Evolutionary conservation across 2,113 vertebrate genomes (phyloP), one percentile per base, ranked within the genome.

Genomic region (Tychaedon coryphoeus): DNA sequence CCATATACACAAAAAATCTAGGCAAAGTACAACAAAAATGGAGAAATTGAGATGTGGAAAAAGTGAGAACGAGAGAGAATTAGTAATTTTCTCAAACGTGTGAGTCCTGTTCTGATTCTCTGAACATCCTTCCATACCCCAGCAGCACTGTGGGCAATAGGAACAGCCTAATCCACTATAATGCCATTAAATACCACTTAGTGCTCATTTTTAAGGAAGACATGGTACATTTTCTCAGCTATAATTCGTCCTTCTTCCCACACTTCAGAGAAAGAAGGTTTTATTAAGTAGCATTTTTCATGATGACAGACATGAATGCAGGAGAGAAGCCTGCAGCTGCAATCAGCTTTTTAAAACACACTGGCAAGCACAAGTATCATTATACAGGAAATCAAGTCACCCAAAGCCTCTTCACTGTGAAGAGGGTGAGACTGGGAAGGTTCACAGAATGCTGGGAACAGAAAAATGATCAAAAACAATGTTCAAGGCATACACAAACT

Each of bases 401-500:
- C 74, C 80, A 90, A 71, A 71, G 47, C 29, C 40, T 78, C 62
- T 93, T 93, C 78, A 48, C 7, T 83, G 67, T 77, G 85, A 90
- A 88, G 31, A 92, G 48, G 36, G 22, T 31, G 76, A 90, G 78
- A 79, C 61, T 64, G 45, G 58, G 61, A 74, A 81, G 76, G 66
- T 78, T 93, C 67, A 93, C 60, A 94, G 66, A 93, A 91, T 3
- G 19, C n/a, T 66, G 54, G 75, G 77, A 88, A 64, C 22, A 47
- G 47, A 78, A 86, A 88, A 83, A 90, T 40, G 57, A 90, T 91
- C 74, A 91, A 96, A 96, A 93, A 58, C 93, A 92, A 91, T 16
- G 57, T 80, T 92, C 79, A 96, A 96, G 78, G 51, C 92, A 91
- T 83, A 89, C 10, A 85, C 15, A 56, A 84, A 81, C 67, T 79